A percentile compares a stretch with the other conserved stretches of the same genome.
Evolutionary conservation across 37 sponge, comb jelly and placozoan genomes (phyloP).

Genomic region (Eunapius fragilis): DNA sequence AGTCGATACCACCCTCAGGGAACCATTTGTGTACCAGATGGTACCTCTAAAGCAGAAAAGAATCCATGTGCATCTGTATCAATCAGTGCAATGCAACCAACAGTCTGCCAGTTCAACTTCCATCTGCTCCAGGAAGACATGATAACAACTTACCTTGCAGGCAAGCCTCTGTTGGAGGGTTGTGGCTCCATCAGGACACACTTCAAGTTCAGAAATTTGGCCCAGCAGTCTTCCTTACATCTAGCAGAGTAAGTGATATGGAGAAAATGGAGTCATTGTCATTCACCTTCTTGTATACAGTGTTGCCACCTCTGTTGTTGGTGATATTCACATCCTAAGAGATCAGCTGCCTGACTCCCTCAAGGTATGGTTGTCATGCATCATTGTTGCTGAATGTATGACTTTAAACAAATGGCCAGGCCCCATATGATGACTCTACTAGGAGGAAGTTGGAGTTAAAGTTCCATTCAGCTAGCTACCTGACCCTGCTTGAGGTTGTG

Average conservation of each 20-base stretch:
- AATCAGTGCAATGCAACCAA: background rate
- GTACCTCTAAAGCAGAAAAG: background rate
- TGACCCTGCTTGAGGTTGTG: constrained; percentile 36
- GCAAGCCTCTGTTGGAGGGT: constrained; percentile 39
- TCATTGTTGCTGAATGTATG: background rate
- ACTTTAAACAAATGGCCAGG: background rate
- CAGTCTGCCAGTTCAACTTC: constrained; percentile 34
- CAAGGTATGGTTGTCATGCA: background rate
- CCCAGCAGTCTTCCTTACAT: background rate
- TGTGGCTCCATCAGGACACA: constrained; percentile 9
- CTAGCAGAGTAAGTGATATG: background rate
- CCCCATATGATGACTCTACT: background rate
- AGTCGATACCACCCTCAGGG: constrained; percentile 1
- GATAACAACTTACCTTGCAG: constrained; percentile 48
- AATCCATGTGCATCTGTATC: background rate
- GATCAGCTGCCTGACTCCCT: background rate
- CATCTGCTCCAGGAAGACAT: constrained; percentile 44
- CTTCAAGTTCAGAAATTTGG: constrained; percentile 38
- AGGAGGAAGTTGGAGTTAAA: constrained; percentile 40
- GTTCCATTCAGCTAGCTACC: constrained; percentile 51
- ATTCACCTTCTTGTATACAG: background rate
- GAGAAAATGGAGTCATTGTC: background rate
- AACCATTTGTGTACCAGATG: background rate
- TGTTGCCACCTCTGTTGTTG: background rate
- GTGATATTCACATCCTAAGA: background rate